Percentiles rank a stretch among this genome's conserved stretches.
These are phyloP conservation scores for Pseudocheirus occidentalis DNA, from an alignment of 2,797 vertebrate species.

Conservation along the genomic window DNA sequence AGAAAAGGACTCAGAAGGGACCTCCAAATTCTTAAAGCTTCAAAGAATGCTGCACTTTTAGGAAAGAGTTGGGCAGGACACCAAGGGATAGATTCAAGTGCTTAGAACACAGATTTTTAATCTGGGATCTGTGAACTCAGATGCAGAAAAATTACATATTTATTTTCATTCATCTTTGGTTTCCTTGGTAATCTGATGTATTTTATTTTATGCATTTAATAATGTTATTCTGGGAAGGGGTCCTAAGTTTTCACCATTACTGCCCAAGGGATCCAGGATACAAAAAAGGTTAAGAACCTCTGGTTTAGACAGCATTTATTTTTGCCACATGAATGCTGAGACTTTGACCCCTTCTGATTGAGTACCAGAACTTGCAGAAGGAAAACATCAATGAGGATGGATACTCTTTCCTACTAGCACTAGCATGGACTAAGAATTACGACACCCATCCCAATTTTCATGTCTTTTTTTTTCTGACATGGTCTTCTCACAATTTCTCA, in stretches of 20 bases:
- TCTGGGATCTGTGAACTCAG: not conserved
- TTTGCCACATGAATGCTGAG: not conserved
- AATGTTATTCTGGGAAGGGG: not conserved
- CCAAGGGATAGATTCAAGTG: not conserved
- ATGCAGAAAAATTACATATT: not conserved
- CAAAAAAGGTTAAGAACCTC: not conserved
- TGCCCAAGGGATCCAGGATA: not conserved
- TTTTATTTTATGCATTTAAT: not conserved
- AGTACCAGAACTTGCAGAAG: not conserved
- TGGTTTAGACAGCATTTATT: not conserved
- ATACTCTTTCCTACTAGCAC: not conserved
- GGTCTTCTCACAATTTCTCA: not conserved
- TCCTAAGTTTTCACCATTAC: not conserved
- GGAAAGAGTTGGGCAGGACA: not conserved
- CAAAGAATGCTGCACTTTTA: not conserved
- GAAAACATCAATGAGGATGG: not conserved
- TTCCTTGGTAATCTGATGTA: not conserved
- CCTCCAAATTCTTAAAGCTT: not conserved
- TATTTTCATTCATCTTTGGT: not conserved
- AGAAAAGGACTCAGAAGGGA: not conserved
- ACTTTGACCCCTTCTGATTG: not conserved
- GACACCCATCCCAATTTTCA: not conserved
- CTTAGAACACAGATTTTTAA: not conserved
- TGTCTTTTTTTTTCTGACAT: not conserved
- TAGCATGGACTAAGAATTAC: not conserved